These are phyloP conservation scores for Siniperca chuatsi DNA, from an alignment of 2,113 vertebrate genomes.

Conservation along the genomic window DNA sequence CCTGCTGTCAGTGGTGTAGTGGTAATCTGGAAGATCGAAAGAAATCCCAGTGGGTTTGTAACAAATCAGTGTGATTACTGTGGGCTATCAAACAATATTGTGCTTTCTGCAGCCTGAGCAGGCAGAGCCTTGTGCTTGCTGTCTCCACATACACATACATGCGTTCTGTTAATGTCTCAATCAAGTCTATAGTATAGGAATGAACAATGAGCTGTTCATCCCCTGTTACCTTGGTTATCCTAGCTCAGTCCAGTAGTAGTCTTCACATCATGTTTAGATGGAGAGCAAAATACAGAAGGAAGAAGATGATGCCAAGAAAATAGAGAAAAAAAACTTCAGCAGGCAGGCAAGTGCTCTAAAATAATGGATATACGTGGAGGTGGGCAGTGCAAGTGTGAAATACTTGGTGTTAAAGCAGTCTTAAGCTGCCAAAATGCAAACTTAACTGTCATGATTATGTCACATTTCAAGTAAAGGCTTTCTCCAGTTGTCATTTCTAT, in stretches of 20 bases:
- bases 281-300: conserved; percentile 48
- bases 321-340: conserved; percentile 42
- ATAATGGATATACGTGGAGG: conserved; percentile 67
- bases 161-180: conserved; percentile 25
- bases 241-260: conserved; percentile 24
- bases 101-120: conserved; percentile 37
- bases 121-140: neutral
- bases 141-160: conserved; percentile 1
- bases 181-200: conserved; percentile 24
- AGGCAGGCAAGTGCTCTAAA: conserved; percentile 63
- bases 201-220: conserved; percentile 35
- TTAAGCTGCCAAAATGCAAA: conserved; percentile 70
- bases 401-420: conserved; percentile 62
- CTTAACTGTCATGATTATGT: conserved; percentile 68
- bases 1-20: conserved; percentile 51
- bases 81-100: conserved; percentile 55
- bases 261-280: conserved; percentile 31
- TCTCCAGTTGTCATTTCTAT: conserved; percentile 65
- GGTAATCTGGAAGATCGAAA: conserved; percentile 56
- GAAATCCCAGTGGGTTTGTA: conserved; percentile 54
- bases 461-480: conserved; percentile 65
- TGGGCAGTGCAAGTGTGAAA: conserved; percentile 68
- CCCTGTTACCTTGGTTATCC: conserved; percentile 27
- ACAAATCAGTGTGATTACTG: conserved; percentile 67
- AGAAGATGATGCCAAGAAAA: conserved; percentile 56